Base-by-base conservation (phyloP, 2,888 invertebrate species). In the Eremobia ochroleuca region DNA sequence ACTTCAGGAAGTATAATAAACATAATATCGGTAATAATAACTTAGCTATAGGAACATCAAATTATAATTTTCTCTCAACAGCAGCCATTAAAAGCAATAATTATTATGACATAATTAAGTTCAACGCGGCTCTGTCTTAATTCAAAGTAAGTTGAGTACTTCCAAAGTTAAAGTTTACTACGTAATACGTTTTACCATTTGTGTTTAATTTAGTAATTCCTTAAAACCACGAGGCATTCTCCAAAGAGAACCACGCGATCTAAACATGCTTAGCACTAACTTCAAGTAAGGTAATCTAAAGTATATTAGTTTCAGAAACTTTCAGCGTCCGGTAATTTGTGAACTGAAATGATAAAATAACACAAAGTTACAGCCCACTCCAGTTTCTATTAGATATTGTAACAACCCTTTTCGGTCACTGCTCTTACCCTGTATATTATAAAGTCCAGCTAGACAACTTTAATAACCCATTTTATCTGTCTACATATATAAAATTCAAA, bases 171-270 rank as follows among this genome's bases (percentile, higher is more conserved):
- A 69, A 62, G 28, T 66, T 77, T 70, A 80, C 72, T 66, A 62
- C 61, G 46, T 74, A 79, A 79, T 79, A 37, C n/a, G 71, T 84
- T 75, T 70, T 43, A 73, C 67, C 71, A 64, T 34, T 68, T 55
- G 62, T 73, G 77, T 76, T 85, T 79, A 67, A 86, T 87, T 85
- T 70, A 18, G 49, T 70, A 70, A 80, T 73, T 85, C 76, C 68
- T 59, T 66, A 66, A 66, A 73, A 70, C 86, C 58, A 49, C 81
- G 46, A 80, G 28, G 67, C 58, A 74, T 87, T 79, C 52, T 74
- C 62, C 62, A 72, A 74, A 77, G 75, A 76, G 49, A 76, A 67
- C 52, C 40, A 59, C 55, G 49, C 73, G 18, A 61, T 70, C 75
- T 71, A 75, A 85, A 76, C 68, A 72, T 79, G 65, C 65, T 76